Evolutionary conservation across 2,113 vertebrate genomes (phyloP), one percentile per base, ranked within the genome.

Genomic region (Perca flavescens): DNA sequence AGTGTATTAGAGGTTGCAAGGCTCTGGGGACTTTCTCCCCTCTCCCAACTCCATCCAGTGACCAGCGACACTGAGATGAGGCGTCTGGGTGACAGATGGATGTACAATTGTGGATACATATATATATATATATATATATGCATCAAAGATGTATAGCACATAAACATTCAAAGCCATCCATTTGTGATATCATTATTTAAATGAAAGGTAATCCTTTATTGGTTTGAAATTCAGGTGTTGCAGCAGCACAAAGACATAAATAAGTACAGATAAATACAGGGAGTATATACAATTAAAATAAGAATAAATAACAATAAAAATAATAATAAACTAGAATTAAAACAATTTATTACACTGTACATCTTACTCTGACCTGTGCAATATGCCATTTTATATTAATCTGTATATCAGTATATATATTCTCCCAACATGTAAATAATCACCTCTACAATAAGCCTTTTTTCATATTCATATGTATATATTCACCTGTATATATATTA

Each of bases 1-100:
- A 84, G 77, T 80, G 83, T 82, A 88, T 91, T 91, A 79, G 75
- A 85, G 84, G 82, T 84, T 88, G 84, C 79, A 19, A 53, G 79
- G 77, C 65, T 85, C 75, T 70, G 40, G 74, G 46, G 57, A 50
- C 65, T 84, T 57, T 49, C 68, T 21, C 28, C 58, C 19, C 72
- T 49, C 67, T 36, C 10, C 40, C 16, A 6, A 28, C 76, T 46
- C 22, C 17, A 36, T 34, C 63, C 22, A 65, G 63, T 65, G 87
- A 79, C 72, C 75, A 53, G 19, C 11, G 77, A 76, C 58, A 47
- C 57, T 61, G 56, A 67, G 64, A 86, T n/a, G 21, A 85, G 69
- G 17, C 6, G 46, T 11, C 16, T 63, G 61, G 61, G 46, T 28
- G 34, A 17, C 6, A 43, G 28, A 52, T 53, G 6, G 40, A 61